Percentiles rank a stretch among this genome's conserved stretches.
These are phyloP conservation scores for Tricholaema leucomelas DNA, from an alignment of 2,113 vertebrate species.

Conservation along the genomic window DNA sequence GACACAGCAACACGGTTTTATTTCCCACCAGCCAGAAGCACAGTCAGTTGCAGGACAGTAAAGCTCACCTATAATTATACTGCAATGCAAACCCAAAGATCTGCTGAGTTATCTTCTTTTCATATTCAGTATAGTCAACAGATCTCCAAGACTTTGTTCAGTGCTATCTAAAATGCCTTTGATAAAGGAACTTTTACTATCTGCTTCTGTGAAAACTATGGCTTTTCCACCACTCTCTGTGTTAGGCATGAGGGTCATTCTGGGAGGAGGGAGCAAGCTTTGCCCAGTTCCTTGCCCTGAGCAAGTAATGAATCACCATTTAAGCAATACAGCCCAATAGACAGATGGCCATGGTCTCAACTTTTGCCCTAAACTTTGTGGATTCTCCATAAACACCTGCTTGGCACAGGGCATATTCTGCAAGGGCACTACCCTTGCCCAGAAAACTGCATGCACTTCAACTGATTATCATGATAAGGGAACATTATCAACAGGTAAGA, in stretches of 20 bases:
- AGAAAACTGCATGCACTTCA: accelerated
- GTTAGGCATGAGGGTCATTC: background rate
- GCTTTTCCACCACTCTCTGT: background rate
- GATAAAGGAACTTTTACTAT: background rate
- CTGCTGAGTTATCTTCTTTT: background rate
- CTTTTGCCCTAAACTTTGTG: background rate
- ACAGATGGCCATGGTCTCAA: background rate
- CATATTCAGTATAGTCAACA: background rate
- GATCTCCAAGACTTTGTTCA: background rate
- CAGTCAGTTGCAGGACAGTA: background rate
- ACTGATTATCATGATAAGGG: background rate
- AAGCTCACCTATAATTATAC: background rate
- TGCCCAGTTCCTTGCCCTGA: background rate
- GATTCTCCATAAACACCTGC: background rate
- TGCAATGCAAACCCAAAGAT: background rate
- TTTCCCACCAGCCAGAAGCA: background rate
- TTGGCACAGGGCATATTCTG: background rate
- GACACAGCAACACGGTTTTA: background rate
- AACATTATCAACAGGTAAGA: background rate
- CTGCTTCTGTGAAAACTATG: background rate
- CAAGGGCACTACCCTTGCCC: background rate
- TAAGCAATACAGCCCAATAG: background rate
- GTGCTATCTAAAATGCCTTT: background rate
- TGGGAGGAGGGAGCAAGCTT: background rate
- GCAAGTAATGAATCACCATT: background rate